phyloP scores from a whole-genome alignment of 2,888 invertebrate genomes.

The Limenitis camilla region DNA sequence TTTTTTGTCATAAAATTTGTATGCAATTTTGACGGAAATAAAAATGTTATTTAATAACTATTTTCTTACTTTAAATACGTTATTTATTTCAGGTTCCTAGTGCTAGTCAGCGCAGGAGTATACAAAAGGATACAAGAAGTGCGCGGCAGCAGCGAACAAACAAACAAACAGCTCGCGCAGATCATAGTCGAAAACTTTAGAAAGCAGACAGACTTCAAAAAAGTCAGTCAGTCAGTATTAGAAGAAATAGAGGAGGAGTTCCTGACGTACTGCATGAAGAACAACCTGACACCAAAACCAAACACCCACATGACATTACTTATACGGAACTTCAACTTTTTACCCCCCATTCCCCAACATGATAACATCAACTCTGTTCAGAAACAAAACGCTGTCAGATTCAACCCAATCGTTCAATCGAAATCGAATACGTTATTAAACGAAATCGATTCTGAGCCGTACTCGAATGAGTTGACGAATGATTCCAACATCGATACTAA shows the following conservation, averaged over 20 bases:
- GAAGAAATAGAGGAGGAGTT: slow-evolving; percentile 89
- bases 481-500: slow-evolving; percentile 57
- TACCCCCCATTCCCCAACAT: slow-evolving; percentile 76
- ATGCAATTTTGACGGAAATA: too few relatives aligned
- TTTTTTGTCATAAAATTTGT: too few relatives aligned
- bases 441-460: slow-evolving; percentile 59
- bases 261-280: slow-evolving; percentile 81
- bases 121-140: slow-evolving; percentile 89
- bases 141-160: slow-evolving; percentile 79
- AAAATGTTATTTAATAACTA: too few relatives aligned
- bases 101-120: slow-evolving; percentile 89
- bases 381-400: slow-evolving; percentile 55
- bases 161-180: slow-evolving; percentile 86
- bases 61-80: too few relatives aligned
- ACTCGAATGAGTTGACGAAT: slow-evolving; percentile 47
- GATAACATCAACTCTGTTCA: slow-evolving; percentile 19
- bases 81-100: slow-evolving; percentile 77
- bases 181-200: slow-evolving; percentile 88
- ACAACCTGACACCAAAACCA: slow-evolving; percentile 70
- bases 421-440: slow-evolving; percentile 61
- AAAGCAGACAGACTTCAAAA: slow-evolving; percentile 83
- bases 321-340: slow-evolving; percentile 89
- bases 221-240: slow-evolving; percentile 89
- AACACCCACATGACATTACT: slow-evolving; percentile 90
- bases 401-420: slow-evolving; percentile 77